phyloP scores from a whole-genome alignment of 2,113 vertebrate species.

The Hirundichthys speculiger region DNA sequence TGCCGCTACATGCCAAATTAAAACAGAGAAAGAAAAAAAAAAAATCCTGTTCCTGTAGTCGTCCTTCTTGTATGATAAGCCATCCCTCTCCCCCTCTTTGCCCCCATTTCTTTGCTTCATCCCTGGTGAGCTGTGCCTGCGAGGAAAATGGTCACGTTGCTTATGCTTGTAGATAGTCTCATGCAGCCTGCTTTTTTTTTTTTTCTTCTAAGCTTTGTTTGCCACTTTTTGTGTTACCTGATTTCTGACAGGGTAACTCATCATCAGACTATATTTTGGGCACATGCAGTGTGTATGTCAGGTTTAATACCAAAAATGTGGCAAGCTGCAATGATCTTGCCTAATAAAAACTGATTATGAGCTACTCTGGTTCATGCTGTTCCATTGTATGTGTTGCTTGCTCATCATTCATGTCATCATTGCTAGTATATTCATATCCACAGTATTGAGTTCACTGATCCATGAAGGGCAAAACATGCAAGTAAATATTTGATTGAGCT shows the following conservation, averaged over 20 bases:
- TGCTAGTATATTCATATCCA: constrained; percentile 31
- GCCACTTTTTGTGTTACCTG: constrained; percentile 27
- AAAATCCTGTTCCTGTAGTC: constrained; percentile 48
- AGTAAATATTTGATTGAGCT: no score
- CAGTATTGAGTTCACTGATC: constrained; percentile 10
- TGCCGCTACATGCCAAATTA: constrained; percentile 73
- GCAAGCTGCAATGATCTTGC: neutral
- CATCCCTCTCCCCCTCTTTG: constrained; percentile 45
- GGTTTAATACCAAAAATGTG: neutral
- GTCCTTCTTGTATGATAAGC: constrained; percentile 63
- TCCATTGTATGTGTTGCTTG: constrained; percentile 46
- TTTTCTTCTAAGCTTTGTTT: constrained; percentile 28
- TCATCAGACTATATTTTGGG: constrained; percentile 19
- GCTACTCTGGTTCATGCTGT: constrained; percentile 40
- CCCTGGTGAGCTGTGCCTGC: constrained; percentile 51
- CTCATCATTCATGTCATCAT: constrained; percentile 50
- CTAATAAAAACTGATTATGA: constrained; percentile 34
- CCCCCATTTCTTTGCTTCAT: constrained; percentile 60
- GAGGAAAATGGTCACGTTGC: constrained; percentile 30
- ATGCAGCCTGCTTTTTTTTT: constrained; percentile 33
- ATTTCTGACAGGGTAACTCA: constrained; percentile 46
- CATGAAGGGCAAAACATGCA: no score
- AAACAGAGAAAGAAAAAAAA: constrained; percentile 7
- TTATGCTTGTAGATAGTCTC: constrained; percentile 38
- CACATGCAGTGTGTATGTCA: neutral